phyloP scores from a whole-genome alignment of 2,113 vertebrate species.

The Ictalurus punctatus region DNA sequence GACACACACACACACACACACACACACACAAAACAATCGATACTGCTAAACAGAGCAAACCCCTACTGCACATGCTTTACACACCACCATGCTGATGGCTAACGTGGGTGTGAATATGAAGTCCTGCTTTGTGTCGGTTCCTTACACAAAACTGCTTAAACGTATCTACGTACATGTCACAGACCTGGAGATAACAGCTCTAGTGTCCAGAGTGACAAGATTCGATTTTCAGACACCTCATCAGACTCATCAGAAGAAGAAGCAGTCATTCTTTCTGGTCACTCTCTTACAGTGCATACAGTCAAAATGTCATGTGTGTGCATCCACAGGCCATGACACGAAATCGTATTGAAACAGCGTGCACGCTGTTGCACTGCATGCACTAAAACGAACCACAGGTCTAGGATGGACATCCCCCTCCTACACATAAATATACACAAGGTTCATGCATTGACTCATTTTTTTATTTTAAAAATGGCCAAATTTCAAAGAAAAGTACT shows the following conservation, averaged over 20 bases:
- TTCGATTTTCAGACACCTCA: background rate
- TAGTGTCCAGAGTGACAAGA: background rate
- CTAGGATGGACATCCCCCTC: conserved; percentile 47
- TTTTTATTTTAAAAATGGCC: background rate
- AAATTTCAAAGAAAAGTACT: background rate
- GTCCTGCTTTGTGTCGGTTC: background rate
- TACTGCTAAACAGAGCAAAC: background rate
- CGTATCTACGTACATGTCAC: background rate
- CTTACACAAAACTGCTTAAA: background rate
- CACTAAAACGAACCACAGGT: conserved; percentile 17
- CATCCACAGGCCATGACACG: background rate
- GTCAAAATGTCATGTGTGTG: background rate
- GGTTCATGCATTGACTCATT: conserved; percentile 45
- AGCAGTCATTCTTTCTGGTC: background rate
- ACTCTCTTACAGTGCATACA: background rate
- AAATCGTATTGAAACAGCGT: conserved; percentile 19
- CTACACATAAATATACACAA: conserved; percentile 18
- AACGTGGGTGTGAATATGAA: background rate
- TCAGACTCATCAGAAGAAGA: background rate
- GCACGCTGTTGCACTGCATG: conserved; percentile 8
- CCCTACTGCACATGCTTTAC: background rate
- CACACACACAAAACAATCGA: background rate
- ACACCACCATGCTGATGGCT: background rate
- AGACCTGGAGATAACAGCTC: too few species aligned
- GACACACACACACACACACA: background rate